A percentile compares a stretch with the other conserved stretches of the same genome.
phyloP scores from a whole-genome alignment of 2,888 invertebrate species.

The Xylota segnis region DNA sequence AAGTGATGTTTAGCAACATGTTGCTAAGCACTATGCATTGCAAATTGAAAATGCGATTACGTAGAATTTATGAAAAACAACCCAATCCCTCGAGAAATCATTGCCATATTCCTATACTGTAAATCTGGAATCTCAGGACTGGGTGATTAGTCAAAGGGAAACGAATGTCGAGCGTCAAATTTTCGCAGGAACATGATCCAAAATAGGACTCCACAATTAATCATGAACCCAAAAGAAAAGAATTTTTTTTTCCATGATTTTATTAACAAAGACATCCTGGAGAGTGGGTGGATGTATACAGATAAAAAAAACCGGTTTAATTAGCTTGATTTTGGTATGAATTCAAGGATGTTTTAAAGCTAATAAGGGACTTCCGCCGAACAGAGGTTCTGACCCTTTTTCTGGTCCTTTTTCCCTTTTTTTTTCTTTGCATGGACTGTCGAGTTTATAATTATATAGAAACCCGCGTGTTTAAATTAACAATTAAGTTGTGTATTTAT shows the following conservation, averaged over 20 bases:
- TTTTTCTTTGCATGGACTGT: neutral
- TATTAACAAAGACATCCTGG: neutral
- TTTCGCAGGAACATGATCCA: neutral
- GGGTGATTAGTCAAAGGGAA: neutral
- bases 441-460: neutral
- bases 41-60: neutral
- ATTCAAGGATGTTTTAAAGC: neutral
- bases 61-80: neutral
- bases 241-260: conserved; percentile 21
- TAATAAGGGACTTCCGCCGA: neutral
- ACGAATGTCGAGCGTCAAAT: neutral
- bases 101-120: neutral
- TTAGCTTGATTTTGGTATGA: neutral
- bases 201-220: neutral
- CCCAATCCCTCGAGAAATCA: neutral
- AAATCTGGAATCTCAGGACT: neutral
- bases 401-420: neutral
- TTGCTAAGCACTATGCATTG: neutral
- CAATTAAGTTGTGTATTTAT: conserved; percentile 6
- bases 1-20: conserved; percentile 40
- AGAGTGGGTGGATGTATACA: neutral
- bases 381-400: neutral
- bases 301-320: neutral
- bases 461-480: neutral
- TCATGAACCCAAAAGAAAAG: conserved; percentile 13